Base-by-base conservation (phyloP, 1,140 invertebrate species). In the Drosophila parvula region DNA sequence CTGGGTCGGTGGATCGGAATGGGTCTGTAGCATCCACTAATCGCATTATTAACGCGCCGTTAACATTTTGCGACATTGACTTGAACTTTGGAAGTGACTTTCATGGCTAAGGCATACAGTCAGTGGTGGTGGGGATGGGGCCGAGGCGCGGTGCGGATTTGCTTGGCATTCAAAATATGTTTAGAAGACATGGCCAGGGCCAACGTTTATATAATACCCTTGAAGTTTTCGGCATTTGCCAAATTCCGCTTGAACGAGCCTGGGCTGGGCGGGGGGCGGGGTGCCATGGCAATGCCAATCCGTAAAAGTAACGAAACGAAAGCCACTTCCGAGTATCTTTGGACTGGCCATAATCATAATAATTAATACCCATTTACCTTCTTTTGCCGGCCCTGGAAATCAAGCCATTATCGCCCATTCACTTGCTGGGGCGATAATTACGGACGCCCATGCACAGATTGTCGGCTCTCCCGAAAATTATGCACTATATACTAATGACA, bases 21-120 rank as follows among this genome's bases (percentile, higher is more conserved):
- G 59, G 65, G 67, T 61, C 64, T 45, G 59, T 56, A 74, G 75
- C 67, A 81, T 80, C 59, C 74, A 81, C 81, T 84, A 84, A 84
- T 84, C 81, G 81, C 81, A 84, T 84, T 84, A 84, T 84, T 84
- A 84, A 84, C 81, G 81, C 81, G 80, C 81, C 78, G 78, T 84
- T 85, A 85, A 85, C 74, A 85, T 84, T 82, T 83, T 83, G 80
- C 80, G 80, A 83, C 80, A 83, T 83, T 83, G 80, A 85, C 81
- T 84, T 85, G 63, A 85, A 85, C 74, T 78, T 84, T 85, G 64
- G 60, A 85, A 85, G 78, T 83, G 81, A 64, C 67, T 71, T 64
- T 64, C 73, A 61, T 50, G 73, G 59, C 50, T 60, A 47, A 62
- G 18, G 47, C 43, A 61, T 32, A 30, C 22, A 18, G 38, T 27